phyloP scores from a whole-genome alignment of 1,140 invertebrate species.

The Sarcophaga peregrina region DNA sequence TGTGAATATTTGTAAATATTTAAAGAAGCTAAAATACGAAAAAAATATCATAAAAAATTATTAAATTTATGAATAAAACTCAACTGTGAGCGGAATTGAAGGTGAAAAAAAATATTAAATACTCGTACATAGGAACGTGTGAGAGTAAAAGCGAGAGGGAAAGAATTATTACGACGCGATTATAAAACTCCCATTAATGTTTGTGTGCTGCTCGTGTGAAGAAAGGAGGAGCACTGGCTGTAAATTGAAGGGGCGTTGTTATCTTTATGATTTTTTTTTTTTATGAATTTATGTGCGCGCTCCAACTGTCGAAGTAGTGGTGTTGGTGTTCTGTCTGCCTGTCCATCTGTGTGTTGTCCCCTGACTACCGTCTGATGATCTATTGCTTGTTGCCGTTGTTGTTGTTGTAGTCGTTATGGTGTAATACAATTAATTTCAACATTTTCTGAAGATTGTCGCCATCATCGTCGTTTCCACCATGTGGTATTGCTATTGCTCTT shows the following conservation, averaged over 20 bases:
- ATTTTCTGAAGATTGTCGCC: too few relatives aligned
- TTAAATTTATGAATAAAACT: neutral
- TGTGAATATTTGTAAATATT: neutral
- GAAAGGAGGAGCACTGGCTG: neutral
- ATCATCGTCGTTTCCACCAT: too few relatives aligned
- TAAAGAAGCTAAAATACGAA: neutral
- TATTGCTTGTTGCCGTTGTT: neutral
- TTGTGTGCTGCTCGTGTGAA: neutral
- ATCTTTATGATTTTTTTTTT: conserved; percentile 7
- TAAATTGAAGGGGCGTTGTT: conserved; percentile 9
- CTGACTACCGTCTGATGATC: neutral
- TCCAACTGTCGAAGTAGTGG: neutral
- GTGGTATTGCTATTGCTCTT: neutral
- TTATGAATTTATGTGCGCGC: conserved; percentile 19
- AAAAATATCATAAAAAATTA: neutral
- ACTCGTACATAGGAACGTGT: neutral
- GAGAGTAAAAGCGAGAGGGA: neutral
- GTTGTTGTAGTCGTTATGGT: neutral
- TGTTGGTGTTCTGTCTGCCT: neutral
- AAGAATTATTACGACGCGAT: neutral
- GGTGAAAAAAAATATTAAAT: neutral
- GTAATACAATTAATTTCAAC: too few relatives aligned
- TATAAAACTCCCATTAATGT: neutral
- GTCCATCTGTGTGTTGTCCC: neutral
- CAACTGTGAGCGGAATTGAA: too few relatives aligned